A percentile compares a stretch with the other conserved stretches of the same genome.
phyloP scores from a whole-genome alignment of 2,797 vertebrate genomes.

The Centroberyx gerrardi region DNA sequence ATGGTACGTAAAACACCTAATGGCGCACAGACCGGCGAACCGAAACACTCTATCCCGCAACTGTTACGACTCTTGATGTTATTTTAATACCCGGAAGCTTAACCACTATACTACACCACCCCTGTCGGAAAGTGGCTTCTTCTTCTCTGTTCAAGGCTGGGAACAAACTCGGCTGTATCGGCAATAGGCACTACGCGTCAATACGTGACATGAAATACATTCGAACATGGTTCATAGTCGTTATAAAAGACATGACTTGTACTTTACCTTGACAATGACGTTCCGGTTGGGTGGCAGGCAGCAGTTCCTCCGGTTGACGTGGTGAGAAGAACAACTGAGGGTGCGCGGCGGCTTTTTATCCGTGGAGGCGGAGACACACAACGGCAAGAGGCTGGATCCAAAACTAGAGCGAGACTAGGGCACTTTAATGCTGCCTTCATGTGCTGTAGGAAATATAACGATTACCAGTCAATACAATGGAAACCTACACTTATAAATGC shows the following conservation, averaged over 20 bases:
- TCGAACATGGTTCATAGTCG: neutral
- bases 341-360: constrained; percentile 38
- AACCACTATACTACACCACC: neutral
- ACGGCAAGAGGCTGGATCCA: constrained; percentile 43
- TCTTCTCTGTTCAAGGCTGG: accelerated
- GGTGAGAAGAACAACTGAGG: constrained; percentile 29
- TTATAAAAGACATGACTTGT: accelerated
- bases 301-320: neutral
- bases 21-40: too few species aligned
- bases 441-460: too few species aligned
- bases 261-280: constrained; percentile 33
- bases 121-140: neutral
- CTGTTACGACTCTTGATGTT: too few species aligned
- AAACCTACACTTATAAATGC: too few species aligned
- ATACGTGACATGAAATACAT: too few species aligned
- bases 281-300: neutral
- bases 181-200: too few species aligned
- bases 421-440: too few species aligned
- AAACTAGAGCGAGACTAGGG: neutral
- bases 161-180: accelerated
- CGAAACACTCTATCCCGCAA: neutral
- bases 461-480: too few species aligned
- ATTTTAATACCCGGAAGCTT: too few species aligned
- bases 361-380: neutral
- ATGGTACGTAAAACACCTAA: neutral